A percentile compares a stretch with the other conserved stretches of the same genome.
Conservation (phyloP, 2,113 vertebrate species). For the Hydrolagus affinis region DNA sequence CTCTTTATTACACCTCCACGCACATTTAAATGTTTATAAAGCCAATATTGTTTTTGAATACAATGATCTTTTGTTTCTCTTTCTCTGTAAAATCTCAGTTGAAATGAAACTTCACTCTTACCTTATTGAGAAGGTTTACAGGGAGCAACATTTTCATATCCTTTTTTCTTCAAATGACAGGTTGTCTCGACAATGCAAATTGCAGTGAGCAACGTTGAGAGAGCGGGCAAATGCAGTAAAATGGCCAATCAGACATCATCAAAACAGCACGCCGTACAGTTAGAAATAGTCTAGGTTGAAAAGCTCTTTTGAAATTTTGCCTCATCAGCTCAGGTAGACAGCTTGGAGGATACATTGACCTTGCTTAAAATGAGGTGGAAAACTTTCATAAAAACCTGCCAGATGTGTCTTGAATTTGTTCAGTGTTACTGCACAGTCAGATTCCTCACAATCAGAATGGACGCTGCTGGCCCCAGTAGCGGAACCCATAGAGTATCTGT, state of each 20-base stretch:
- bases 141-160: no score
- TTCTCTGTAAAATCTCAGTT: not conserved
- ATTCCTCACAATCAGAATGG: constrained; percentile 45
- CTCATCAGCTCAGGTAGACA: constrained; percentile 24
- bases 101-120: not conserved
- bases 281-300: not conserved
- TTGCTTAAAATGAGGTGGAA: constrained; percentile 41
- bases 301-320: constrained; percentile 1
- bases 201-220: not conserved
- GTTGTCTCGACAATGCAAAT: not conserved
- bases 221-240: not conserved
- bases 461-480: constrained; percentile 44
- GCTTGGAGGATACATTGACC: constrained; percentile 44
- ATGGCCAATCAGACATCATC: not conserved
- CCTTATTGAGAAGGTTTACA: no score
- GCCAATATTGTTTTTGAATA: no score
- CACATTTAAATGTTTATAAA: no score
- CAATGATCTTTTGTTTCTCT: not conserved
- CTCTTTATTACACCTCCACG: no score
- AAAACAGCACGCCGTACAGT: not conserved
- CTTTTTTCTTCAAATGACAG: not conserved
- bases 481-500: constrained; percentile 37
- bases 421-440: constrained; percentile 45
- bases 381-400: constrained; percentile 45
- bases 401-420: constrained; percentile 54